Evolutionary conservation across 53 echinoderm and acorn worm genomes (phyloP), one percentile per base, ranked within the genome.

Genomic region (Holothuria scabra): DNA sequence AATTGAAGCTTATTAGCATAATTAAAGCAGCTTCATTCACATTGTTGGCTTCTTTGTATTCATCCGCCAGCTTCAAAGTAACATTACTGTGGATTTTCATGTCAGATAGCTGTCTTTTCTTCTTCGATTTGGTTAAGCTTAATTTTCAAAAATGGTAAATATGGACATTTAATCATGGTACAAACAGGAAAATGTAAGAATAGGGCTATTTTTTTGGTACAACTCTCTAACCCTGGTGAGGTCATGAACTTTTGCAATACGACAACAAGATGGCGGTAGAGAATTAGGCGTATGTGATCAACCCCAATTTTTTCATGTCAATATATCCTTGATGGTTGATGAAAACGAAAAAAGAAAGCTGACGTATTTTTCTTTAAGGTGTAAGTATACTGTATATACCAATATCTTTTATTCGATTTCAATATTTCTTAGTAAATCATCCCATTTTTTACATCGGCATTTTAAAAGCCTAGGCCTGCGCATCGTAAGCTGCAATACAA

Each of bases 211-310:
- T 46, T 55, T 55, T 76, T 76, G 76, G 76, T 76, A 48, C 76
- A 56, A 25, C 25, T 24, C 24, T 24, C 38, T 76, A 76, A 46
- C 76, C 76, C 48, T 76, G 69, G 76, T 56, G 59, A 80, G 80
- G 80, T 80, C 80, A 80, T 41, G 62, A 80, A 59, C 80, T 80
- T 80, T 80, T 55, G 56, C 60, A 59, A 76, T 80, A 80, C 80
- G 80, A 80, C 80, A 80, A 80, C 80, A 80, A 80, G 80, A 80
- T 80, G 80, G 80, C 80, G 80, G 80, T 61, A 60, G 80, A 60
- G 80, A 80, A 21, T 60, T 80, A 80, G 80, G 80, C 80, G 80
- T 80, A 80, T 80, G 80, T 80, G 80, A 80, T 80, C 60, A 80
- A 60, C 60, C 80, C 60, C 62, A 41, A 76, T 37, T 41, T 59